Evolutionary conservation across 2,888 invertebrate species (phyloP), one percentile per base, ranked within the genome.

Genomic region (Plagodis pulveraria): DNA sequence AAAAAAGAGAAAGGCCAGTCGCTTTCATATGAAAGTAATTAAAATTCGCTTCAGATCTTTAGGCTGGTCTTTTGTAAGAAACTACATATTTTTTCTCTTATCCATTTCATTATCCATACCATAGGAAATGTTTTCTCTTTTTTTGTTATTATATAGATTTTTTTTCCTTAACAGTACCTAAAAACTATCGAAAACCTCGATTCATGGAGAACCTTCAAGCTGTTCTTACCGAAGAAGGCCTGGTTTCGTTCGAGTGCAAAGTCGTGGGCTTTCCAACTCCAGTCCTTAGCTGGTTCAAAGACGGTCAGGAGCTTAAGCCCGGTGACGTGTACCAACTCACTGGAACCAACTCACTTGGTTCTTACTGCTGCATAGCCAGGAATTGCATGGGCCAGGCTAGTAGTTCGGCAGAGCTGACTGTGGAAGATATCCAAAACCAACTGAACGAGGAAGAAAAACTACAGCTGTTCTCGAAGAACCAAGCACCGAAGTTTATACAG

Each of bases 211-310:
- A 96, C 72, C 93, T 98, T 8, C 96, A 97, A 84, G 98, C 98
- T 7, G 95, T 98, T 45, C 92, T 98, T 46, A 98, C 98, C 0
- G 98, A 98, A 80, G 98, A 98, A 88, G 98, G 98, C 0, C 88
- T 98, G 38, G 98, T 98, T 0, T 98, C 98, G 0, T 98, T 98
- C 78, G 98, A 98, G 80, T 98, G 98, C 81, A 98, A 98, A 85
- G 98, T 98, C 0, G 97, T 98, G 2, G 98, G 98, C 0, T 98
- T 97, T 71, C 98, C 98, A 0, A 98, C 98, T 0, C 98, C 98
- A 0, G 90, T 96, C 50, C 91, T 98, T 0, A 95, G 96, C 76
- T 98, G 98, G 98, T 98, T 97, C 84, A 98, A 98, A 87, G 98
- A 98, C 81, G 97, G 97, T 0, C 96, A 97, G 79, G 98, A 98